These are phyloP conservation scores for Coleophora deauratella DNA, from an alignment of 2,888 invertebrate genomes.

Conservation along the genomic window DNA sequence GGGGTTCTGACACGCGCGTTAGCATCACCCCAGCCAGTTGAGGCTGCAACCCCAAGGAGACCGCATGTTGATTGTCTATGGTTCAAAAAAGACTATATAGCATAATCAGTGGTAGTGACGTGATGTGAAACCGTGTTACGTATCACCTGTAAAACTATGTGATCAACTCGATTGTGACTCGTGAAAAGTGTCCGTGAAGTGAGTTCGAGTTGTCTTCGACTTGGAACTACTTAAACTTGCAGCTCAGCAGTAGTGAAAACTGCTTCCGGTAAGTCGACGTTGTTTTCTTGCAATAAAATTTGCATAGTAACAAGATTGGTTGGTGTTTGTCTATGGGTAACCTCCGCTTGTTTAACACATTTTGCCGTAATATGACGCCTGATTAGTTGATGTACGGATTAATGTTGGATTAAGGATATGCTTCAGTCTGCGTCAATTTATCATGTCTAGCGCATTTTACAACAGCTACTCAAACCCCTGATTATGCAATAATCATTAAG, in stretches of 20 bases:
- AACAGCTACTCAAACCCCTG: too few species aligned
- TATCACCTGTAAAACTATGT: conserved; percentile 28
- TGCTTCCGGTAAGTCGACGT: conserved; percentile 48
- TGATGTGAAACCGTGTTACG: conserved; percentile 38
- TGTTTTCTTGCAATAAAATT: conserved; percentile 39
- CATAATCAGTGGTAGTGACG: conserved; percentile 57
- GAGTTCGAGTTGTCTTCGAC: conserved; percentile 1
- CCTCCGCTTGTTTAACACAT: not conserved
- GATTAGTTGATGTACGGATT: not conserved
- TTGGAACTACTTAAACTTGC: not conserved
- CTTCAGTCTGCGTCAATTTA: conserved; percentile 1
- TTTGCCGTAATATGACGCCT: too few species aligned
- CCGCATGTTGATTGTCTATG: conserved; percentile 35
- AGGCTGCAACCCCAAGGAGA: conserved; percentile 49
- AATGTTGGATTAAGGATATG: not conserved
- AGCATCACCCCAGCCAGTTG: conserved; percentile 68
- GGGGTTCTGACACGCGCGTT: conserved; percentile 63
- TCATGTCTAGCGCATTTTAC: conserved; percentile 1
- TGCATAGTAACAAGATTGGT: conserved; percentile 30
- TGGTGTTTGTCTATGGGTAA: not conserved
- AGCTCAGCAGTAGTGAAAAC: conserved; percentile 29
- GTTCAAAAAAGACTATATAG: conserved; percentile 35
- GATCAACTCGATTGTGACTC: conserved; percentile 47
- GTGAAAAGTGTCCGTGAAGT: conserved; percentile 29
- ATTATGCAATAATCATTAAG: too few species aligned